Evolutionary conservation across 64 coral and sea anemone species (phyloP), one percentile per base, ranked within the genome.

Genomic region (Actinia equina): DNA sequence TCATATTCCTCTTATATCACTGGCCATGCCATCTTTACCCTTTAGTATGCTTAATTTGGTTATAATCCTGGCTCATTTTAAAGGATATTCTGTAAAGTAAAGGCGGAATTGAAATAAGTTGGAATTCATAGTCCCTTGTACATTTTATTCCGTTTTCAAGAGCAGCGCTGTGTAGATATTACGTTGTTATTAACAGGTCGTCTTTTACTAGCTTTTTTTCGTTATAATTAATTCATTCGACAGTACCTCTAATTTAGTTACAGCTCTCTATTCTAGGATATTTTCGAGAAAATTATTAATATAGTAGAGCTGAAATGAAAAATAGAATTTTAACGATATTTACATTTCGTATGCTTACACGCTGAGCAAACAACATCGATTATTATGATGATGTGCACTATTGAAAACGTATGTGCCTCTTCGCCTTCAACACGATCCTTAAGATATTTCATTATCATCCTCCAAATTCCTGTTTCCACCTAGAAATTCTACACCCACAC

Each of bases 121-220:
- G 23, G 13, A 65, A 65, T 41, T 74, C n/a, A 1, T 27, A 74
- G 69, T 65, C 18, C 5, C 69, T 41, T 74, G 69, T 81, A 81
- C 78, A 81, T 81, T 81, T 81, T 27, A 81, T 81, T 16, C 44
- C 5, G 17, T 44, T 46, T 52, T 52, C 7, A 14, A 81, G 42
- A 52, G 20, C 22, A 30, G 13, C 69, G 27, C 1, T 15, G 23
- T 41, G 18, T 9, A 18, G 2, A 20, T 49, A 81, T 20, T 81
- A 81, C 44, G 49, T 81, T 81, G 78, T 81, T 81, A 9, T 74
- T 81, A 81, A 81, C 78, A 81, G 78, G 78, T 81, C 77, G 44
- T 46, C 16, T 81, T 8, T 81, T 25, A 0, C 44, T 81, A 20
- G 17, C 42, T 41, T 52, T 81, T 79, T 81, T 44, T 52, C 78